Evolutionary conservation across 2,888 invertebrate genomes (phyloP).

Genomic region (Bugulina stolonifera): DNA sequence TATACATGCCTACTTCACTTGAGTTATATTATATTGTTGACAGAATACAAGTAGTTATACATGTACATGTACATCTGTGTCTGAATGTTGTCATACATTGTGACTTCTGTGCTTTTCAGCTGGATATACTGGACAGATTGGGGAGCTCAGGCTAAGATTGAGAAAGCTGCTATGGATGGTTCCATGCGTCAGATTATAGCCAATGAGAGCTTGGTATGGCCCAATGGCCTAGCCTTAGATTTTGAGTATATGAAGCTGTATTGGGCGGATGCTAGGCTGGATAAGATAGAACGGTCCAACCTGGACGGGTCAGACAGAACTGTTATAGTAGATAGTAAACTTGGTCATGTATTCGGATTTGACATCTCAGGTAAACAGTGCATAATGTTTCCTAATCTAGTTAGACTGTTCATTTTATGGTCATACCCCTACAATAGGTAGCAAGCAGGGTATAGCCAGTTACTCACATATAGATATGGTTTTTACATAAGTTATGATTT

Average conservation of each 20-base stretch:
- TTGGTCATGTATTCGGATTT: slow-evolving; percentile 80
- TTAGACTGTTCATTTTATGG: no score
- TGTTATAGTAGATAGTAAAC: slow-evolving; percentile 69
- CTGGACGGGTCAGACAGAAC: slow-evolving; percentile 71
- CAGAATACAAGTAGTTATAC: no score
- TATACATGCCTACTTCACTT: no score
- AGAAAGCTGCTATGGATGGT: slow-evolving; percentile 74
- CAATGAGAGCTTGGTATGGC: slow-evolving; percentile 81
- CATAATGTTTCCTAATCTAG: no score
- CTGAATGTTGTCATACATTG: no score
- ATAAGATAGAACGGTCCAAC: slow-evolving; percentile 76
- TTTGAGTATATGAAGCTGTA: slow-evolving; percentile 65
- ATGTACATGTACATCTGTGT: no score
- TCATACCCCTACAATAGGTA: no score
- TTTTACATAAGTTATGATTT: no score
- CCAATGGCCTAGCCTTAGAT: slow-evolving; percentile 84
- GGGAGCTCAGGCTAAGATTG: slow-evolving; percentile 71
- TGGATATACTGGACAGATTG: slow-evolving; percentile 71
- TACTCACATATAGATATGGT: no score
- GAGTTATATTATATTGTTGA: no score
- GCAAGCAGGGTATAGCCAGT: no score
- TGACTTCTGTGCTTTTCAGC: slow-evolving; percentile 43
- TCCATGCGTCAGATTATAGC: slow-evolving; percentile 66
- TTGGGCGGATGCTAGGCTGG: slow-evolving; percentile 80
- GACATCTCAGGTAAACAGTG: slow-evolving; percentile 71